Percentiles rank a stretch among this genome's conserved stretches.
These are phyloP conservation scores for Lasius platythorax DNA, from an alignment of 2,888 invertebrate species.

Conservation along the genomic window DNA sequence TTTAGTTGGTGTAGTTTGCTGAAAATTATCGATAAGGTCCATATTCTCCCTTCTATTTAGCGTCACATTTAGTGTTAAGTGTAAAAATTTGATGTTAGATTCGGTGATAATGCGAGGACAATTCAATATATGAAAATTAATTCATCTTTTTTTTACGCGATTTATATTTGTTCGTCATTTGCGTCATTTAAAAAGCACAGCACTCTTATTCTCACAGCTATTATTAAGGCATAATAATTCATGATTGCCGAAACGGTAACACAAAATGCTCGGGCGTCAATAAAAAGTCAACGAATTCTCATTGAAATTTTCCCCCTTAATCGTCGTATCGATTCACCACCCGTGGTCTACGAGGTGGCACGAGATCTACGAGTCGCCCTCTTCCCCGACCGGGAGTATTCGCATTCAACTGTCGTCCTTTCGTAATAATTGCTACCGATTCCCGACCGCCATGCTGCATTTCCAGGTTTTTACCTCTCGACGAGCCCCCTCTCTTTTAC, in stretches of 20 bases:
- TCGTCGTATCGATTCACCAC: slow-evolving; percentile 61
- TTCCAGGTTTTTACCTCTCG: slow-evolving; percentile 82
- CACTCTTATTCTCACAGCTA: background rate
- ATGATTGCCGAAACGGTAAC: background rate
- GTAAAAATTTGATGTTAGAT: background rate
- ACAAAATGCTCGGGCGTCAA: background rate
- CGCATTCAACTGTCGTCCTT: slow-evolving; percentile 80
- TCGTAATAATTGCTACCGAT: slow-evolving; percentile 83
- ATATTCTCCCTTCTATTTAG: slow-evolving; percentile 1
- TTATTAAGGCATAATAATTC: background rate
- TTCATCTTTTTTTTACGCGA: background rate
- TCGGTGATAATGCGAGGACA: background rate
- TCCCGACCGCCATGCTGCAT: slow-evolving; percentile 84
- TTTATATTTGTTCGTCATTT: background rate
- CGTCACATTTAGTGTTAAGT: background rate
- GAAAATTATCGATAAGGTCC: background rate
- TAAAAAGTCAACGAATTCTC: slow-evolving; percentile 23
- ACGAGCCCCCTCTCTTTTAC: slow-evolving; percentile 66
- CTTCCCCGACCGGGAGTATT: slow-evolving; percentile 61
- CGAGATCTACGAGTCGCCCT: slow-evolving; percentile 58
- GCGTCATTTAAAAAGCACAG: background rate
- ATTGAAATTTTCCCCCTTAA: slow-evolving; percentile 62
- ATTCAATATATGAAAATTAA: background rate
- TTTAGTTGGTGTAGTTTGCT: background rate
- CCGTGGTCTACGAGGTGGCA: slow-evolving; percentile 59